Evolutionary conservation across 2,113 vertebrate species (phyloP).

Genomic region (Ramphastos sulfuratus): DNA sequence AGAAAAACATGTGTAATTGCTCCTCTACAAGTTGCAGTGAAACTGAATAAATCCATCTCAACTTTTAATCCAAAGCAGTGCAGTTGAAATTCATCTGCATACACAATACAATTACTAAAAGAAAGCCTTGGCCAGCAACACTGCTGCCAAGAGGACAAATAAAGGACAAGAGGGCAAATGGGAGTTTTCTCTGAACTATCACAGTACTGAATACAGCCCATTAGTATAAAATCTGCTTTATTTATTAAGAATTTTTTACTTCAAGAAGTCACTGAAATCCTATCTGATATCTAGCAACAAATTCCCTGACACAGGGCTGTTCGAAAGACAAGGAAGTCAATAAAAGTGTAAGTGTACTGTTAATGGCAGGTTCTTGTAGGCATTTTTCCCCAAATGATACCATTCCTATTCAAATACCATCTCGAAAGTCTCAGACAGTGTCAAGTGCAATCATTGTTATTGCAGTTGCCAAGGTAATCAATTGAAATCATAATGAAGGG

Average conservation of each 20-base stretch:
- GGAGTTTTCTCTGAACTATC: neutral
- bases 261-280: slow-evolving; percentile 39
- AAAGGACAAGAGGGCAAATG: neutral
- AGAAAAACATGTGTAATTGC: neutral
- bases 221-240: neutral
- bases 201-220: neutral
- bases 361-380: slow-evolving; percentile 81
- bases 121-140: neutral
- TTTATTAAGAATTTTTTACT: slow-evolving; percentile 22
- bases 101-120: neutral
- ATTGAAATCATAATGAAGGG: slow-evolving; percentile 89
- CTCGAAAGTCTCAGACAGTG: slow-evolving; percentile 80
- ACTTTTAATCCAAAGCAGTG: neutral
- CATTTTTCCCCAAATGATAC: slow-evolving; percentile 82
- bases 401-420: slow-evolving; percentile 84
- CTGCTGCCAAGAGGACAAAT: neutral
- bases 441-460: slow-evolving; percentile 86
- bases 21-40: neutral
- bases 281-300: slow-evolving; percentile 58
- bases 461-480: slow-evolving; percentile 85
- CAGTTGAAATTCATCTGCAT: neutral
- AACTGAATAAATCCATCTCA: slow-evolving; percentile 2
- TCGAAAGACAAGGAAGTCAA: slow-evolving; percentile 76
- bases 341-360: slow-evolving; percentile 80
- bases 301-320: slow-evolving; percentile 71